Conservation (phyloP, 2,113 vertebrate species). For the Muntiacus reevesi region DNA sequence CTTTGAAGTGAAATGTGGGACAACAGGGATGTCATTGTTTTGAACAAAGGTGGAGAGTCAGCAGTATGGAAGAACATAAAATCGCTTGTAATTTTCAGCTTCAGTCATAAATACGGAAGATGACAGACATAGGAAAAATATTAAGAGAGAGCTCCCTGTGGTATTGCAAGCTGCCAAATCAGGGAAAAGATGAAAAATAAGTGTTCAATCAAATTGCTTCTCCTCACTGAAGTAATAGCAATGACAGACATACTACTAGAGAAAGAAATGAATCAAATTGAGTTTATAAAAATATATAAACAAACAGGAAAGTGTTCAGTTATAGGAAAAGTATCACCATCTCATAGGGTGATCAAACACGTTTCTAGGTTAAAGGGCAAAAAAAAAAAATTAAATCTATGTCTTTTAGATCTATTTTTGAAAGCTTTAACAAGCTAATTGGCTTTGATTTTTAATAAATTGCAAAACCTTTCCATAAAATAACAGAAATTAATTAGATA, state of each 20-base stretch:
- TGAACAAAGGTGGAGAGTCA: not conserved
- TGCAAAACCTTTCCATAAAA: not conserved
- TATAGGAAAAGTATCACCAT: not conserved
- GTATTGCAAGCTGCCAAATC: not conserved
- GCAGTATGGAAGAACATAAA: not conserved
- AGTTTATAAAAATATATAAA: not conserved
- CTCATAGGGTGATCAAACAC: not conserved
- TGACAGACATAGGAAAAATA: not conserved
- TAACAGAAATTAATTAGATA: not conserved
- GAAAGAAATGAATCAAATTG: not conserved
- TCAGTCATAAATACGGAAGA: not conserved
- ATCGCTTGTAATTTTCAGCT: not conserved
- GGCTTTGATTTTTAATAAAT: not conserved
- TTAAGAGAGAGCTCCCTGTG: not conserved
- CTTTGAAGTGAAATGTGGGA: not conserved
- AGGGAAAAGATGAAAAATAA: not conserved
- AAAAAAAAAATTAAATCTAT: not conserved
- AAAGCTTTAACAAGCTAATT: not conserved
- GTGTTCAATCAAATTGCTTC: not conserved
- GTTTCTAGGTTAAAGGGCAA: not conserved
- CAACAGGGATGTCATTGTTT: not conserved
- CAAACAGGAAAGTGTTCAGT: not conserved
- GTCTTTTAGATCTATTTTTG: not conserved
- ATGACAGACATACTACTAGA: not conserved
- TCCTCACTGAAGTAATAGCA: not conserved